Base-by-base conservation (phyloP, 2,888 invertebrate species). In the Drosophila dives region DNA sequence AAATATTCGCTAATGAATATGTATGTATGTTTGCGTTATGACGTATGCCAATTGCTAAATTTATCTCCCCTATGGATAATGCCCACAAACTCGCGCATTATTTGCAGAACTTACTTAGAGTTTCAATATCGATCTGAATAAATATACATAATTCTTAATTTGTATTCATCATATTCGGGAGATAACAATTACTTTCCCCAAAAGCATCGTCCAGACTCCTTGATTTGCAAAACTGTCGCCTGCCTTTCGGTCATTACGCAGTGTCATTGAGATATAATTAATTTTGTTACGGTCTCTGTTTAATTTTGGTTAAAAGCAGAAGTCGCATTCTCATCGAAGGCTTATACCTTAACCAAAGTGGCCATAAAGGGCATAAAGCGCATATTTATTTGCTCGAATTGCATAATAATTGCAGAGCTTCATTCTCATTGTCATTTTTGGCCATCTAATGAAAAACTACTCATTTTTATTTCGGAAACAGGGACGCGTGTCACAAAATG, bases 211-310 rank as follows among this genome's bases (percentile, higher is more conserved):
- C 32, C 6, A 42, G n/a, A 51, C 49, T 36, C 26, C 34, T 20
- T 32, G 33, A 34, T 59, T 71, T 59, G 58, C 33, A 55, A 36
- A 4, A 49, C 61, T 33, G 38, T 34, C 34, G 54, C 55, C 32
- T 58, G 49, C 40, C 29, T 53, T 63, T 63, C 50, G 53, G 64
- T 79, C 72, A 81, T 79, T 83, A 71, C 64, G 81, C 83, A 76
- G 58, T 80, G 74, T 83, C 83, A 83, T 84, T 78, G 84, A 75
- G 59, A 80, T 78, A 75, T 83, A 83, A 83, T 83, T 83, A 83
- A 83, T 80, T 84, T 84, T 65, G 84, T 75, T 76, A 85, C 79
- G 80, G 81, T 71, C 65, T 65, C 69, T 55, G 64, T 72, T 75
- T 74, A 83, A 75, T 81, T 79, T 81, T 60, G 69, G 69, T 55